A percentile compares a stretch with the other conserved stretches of the same genome.
These are phyloP conservation scores for Napeogenes inachia DNA, from an alignment of 2,888 invertebrate species.

Conservation along the genomic window DNA sequence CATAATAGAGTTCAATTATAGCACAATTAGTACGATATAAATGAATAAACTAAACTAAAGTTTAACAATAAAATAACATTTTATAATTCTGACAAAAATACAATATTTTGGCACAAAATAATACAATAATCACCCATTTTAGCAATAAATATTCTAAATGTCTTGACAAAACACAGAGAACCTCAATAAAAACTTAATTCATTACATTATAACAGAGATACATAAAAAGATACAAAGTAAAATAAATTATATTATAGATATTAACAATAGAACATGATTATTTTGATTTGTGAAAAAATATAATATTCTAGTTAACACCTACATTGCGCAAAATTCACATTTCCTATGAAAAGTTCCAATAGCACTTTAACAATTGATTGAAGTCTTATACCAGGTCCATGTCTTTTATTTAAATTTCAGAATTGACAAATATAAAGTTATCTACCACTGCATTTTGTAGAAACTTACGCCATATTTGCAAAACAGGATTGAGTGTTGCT, in stretches of 20 bases:
- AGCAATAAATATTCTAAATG: slow-evolving; percentile 28
- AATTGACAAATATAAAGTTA: slow-evolving; percentile 65
- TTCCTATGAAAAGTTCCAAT: slow-evolving; percentile 54
- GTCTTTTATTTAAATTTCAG: slow-evolving; percentile 58
- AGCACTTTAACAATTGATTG: slow-evolving; percentile 47
- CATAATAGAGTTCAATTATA: too few relatives aligned
- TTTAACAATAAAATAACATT: slow-evolving; percentile 1
- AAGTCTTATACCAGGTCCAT: slow-evolving; percentile 51
- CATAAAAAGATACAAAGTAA: slow-evolving; percentile 44
- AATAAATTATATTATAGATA: slow-evolving; percentile 13
- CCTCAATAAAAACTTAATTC: neutral
- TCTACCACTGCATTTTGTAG: slow-evolving; percentile 67
- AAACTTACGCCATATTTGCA: slow-evolving; percentile 72
- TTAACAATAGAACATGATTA: slow-evolving; percentile 37
- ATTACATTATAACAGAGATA: neutral
- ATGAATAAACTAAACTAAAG: neutral
- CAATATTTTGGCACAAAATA: slow-evolving; percentile 1
- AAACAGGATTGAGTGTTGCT: slow-evolving; percentile 47
- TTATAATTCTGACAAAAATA: neutral
- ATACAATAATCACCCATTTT: neutral
- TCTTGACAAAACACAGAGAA: slow-evolving; percentile 49
- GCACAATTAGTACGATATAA: neutral
- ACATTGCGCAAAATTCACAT: slow-evolving; percentile 71
- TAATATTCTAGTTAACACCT: slow-evolving; percentile 44
- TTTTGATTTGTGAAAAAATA: slow-evolving; percentile 41